phyloP scores from a whole-genome alignment of 2,797 vertebrate genomes.

The Ataeniobius toweri region DNA sequence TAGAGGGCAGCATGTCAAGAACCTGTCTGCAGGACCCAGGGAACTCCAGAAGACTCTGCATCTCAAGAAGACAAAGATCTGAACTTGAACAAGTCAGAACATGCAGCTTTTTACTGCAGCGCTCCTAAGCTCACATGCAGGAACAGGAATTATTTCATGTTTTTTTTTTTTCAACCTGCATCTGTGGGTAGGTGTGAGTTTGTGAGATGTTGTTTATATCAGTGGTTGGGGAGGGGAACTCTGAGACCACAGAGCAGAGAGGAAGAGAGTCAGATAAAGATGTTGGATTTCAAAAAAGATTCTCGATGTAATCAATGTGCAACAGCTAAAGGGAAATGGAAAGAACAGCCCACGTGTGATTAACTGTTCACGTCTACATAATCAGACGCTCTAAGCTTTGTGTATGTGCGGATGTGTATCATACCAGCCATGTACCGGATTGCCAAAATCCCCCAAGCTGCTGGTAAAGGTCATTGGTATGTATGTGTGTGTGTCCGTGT shows the following conservation, averaged over 20 bases:
- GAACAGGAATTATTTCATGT: constrained; percentile 40
- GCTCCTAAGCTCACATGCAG: constrained; percentile 6
- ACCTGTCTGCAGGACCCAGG: constrained; percentile 45
- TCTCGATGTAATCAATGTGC: constrained; percentile 74
- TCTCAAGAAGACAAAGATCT: constrained; percentile 42
- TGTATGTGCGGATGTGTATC: constrained; percentile 56
- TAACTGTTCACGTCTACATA: constrained; percentile 72
- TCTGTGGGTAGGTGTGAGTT: constrained; percentile 28
- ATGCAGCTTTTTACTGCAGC: constrained; percentile 27
- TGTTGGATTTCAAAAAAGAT: constrained; percentile 69
- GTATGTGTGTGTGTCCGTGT: constrained; percentile 45
- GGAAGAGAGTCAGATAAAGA: constrained; percentile 69
- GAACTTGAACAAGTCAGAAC: constrained; percentile 44
- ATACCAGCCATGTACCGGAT: constrained; percentile 65
- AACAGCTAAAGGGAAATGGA: constrained; percentile 75
- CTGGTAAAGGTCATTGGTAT: constrained; percentile 72
- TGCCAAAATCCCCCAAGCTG: constrained; percentile 78
- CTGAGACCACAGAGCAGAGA: constrained; percentile 52
- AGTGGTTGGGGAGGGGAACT: constrained; percentile 53
- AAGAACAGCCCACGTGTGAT: constrained; percentile 73
- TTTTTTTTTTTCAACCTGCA: neutral
- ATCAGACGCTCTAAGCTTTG: constrained; percentile 71
- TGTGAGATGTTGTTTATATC: constrained; percentile 23
- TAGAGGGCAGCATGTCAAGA: constrained; percentile 43
- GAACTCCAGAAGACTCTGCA: constrained; percentile 41